Base-by-base conservation (phyloP, 2,888 invertebrate genomes). In the Phanerotoma sp. region DNA sequence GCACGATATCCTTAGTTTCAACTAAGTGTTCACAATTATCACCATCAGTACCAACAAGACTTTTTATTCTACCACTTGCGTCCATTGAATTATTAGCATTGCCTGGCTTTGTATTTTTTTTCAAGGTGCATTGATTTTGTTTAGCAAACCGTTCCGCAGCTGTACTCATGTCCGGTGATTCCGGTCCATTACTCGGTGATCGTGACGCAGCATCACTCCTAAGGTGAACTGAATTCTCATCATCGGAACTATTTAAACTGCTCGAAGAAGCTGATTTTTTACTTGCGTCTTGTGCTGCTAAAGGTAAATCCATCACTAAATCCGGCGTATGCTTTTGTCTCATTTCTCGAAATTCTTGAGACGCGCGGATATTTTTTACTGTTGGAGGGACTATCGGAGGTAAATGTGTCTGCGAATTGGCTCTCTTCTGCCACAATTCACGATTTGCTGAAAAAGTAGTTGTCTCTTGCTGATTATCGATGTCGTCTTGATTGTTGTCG, bases 221-320 rank as follows among this genome's bases (percentile, higher is more conserved):
- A 56, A 54, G 68, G 67, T 66, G 42, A 67, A 67, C 28, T 72
- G 67, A 1, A 75, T 68, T 54, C 35, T 80, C 78, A 3, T 65
- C 65, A 47, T 72, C 72, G 69, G 67, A 66, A 58, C 66, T 64
- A 67, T 74, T 68, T 68, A 77, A 70, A 70, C 80, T 67, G 60
- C 79, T 62, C 73, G 78, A 62, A 7, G 74, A 72, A 4, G 74
- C 72, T 1, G 73, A 69, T 9, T 72, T 73, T 28, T 74, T 74
- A 20, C 69, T 70, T 10, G 67, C 62, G 53, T 73, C 75, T 57
- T 72, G 76, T 0, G 73, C 72, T 5, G 74, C 72, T 10, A 86
- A 79, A n/a, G 91, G 91, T 65, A 91, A 79, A 78, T 90, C 91
- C 85, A 91, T 87, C 61, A 92, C 91, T 54, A 91, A 80, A 79